Evolutionary conservation across 2,113 vertebrate genomes (phyloP).

Genomic region (Hippoglossus stenolepis): DNA sequence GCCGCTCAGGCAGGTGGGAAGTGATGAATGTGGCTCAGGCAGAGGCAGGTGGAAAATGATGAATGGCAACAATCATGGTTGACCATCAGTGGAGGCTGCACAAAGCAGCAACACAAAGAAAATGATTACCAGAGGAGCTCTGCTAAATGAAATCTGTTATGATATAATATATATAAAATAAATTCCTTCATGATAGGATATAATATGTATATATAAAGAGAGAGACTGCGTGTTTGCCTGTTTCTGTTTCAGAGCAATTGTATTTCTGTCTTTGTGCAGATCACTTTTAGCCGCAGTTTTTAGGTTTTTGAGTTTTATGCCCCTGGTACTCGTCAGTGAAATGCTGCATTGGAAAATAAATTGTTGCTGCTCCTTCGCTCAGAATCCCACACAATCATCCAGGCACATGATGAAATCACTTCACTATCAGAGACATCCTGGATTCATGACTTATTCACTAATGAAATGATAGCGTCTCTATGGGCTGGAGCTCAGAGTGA

Average conservation of each 20-base stretch:
- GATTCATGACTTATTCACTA: neutral
- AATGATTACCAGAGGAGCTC: constrained; percentile 54
- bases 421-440: neutral
- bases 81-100: constrained; percentile 61
- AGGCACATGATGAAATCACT: neutral
- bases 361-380: neutral
- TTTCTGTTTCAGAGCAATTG: too few relatives aligned
- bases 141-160: constrained; percentile 40
- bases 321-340: neutral
- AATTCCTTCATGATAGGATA: neutral
- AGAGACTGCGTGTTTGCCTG: neutral
- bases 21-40: constrained; percentile 58
- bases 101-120: constrained; percentile 57
- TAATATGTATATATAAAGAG: neutral
- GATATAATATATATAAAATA: neutral
- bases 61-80: constrained; percentile 74
- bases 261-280: too few relatives aligned
- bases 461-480: neutral
- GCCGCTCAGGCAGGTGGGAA: constrained; percentile 45
- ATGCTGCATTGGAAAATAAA: neutral
- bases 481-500: neutral
- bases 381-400: neutral
- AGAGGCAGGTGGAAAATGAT: constrained; percentile 68
- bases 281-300: neutral
- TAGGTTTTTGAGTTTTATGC: neutral